A percentile compares a stretch with the other conserved stretches of the same genome.
These are phyloP conservation scores for Actinernus sp. DNA, from an alignment of 92 coral and sea anemone genomes.

Conservation along the genomic window DNA sequence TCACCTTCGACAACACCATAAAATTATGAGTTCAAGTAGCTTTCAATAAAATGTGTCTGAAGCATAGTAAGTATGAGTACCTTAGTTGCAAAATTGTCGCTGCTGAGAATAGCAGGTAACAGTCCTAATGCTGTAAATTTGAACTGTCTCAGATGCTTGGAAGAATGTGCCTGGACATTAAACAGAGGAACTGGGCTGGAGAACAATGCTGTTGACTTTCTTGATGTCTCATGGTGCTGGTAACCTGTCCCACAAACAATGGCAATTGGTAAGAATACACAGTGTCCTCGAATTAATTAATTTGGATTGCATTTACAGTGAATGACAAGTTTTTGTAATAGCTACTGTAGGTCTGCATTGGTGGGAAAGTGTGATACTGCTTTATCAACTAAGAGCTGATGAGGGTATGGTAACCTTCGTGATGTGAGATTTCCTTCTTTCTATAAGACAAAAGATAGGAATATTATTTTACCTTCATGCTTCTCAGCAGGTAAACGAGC, in stretches of 20 bases:
- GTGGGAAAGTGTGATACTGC: no score
- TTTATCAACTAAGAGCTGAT: no score
- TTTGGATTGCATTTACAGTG: no score
- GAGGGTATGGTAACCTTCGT: no score
- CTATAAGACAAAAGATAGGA: no score
- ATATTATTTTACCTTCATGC: constrained; percentile 75
- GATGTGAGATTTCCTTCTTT: no score
- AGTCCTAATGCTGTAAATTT: constrained; percentile 74
- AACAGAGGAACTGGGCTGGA: constrained; percentile 74
- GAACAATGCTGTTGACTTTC: constrained; percentile 45
- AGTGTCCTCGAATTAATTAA: no score
- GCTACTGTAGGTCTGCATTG: not conserved
- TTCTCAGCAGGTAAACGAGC: constrained; percentile 81
- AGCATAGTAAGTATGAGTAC: constrained; percentile 49
- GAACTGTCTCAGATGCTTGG: constrained; percentile 90
- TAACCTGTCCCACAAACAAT: constrained; percentile 7
- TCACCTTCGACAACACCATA: no score
- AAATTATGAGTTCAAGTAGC: no score
- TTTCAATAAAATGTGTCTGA: no score
- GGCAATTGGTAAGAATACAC: not conserved
- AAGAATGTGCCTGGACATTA: constrained; percentile 83
- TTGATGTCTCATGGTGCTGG: constrained; percentile 38
- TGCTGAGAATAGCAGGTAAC: constrained; percentile 74
- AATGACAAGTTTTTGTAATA: not conserved
- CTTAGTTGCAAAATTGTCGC: constrained; percentile 67